Base-by-base conservation (phyloP, 2,113 vertebrate species). In the Heterotilapia buettikoferi region DNA sequence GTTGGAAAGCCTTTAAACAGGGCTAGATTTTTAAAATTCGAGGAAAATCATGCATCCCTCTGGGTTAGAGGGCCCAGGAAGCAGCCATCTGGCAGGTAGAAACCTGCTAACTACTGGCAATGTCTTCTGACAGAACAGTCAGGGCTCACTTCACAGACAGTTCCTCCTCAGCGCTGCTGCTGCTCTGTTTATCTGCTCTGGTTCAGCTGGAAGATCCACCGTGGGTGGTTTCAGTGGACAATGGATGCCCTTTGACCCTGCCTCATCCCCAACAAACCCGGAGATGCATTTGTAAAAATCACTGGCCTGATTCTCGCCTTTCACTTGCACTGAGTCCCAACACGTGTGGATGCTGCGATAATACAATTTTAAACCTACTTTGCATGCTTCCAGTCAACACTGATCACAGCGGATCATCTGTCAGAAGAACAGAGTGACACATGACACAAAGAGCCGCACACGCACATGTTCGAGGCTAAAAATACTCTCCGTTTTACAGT, bases 191-290 rank as follows among this genome's bases (percentile, higher is more conserved):
- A 83, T 93, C 66, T 89, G 50, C 82, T 88, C 71, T 66, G 53
- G 63, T 82, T 83, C 53, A 80, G 80, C 88, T 66, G 84, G 52
- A 53, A 61, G 47, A 79, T 43, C 82, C 85, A 84, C 91, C 56
- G 79, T 90, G 90, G 90, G 89, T 90, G 90, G 90, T 81, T 84
- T 57, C 80, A 78, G 53, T 10, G 80, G 18, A 66, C 63, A 88
- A 40, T 52, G 86, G 83, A 89, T 85, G 82, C 43, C 85, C 94
- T 92, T 86, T 94, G 83, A 93, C 89, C 90, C 73, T 84, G 56
- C 87, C 79, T 82, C 63, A 82, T n/a, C 66, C 68, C 84, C 26
- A 80, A 66, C 80, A 89, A 83, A 92, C 61, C 82, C 79, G 56
- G 12, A 88, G 40, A 87, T 59, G 82, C 38, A 86, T 90, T 87